Conservation (phyloP, 2,797 vertebrate genomes). For the Tenualosa thibaudeaui region DNA sequence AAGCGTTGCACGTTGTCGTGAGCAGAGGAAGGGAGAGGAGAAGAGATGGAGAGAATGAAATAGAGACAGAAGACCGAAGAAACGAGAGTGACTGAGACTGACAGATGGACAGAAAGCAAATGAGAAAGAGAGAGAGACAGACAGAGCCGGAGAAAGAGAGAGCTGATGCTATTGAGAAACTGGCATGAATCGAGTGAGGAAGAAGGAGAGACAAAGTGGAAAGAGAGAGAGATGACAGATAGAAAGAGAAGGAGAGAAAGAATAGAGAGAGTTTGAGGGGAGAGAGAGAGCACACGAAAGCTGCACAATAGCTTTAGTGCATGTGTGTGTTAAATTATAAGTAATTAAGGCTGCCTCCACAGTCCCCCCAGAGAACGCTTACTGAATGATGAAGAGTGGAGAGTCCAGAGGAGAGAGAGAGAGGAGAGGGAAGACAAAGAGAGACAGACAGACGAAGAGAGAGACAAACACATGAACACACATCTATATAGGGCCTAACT, state of each 20-base stretch:
- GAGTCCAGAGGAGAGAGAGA: constrained; percentile 31
- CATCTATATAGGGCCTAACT: neutral
- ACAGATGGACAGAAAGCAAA: neutral
- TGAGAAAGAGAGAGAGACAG: neutral
- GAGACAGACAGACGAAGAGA: constrained; percentile 6
- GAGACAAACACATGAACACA: neutral
- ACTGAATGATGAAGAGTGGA: constrained; percentile 62
- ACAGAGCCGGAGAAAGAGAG: neutral
- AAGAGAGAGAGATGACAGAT: constrained; percentile 24
- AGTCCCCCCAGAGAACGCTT: constrained; percentile 54
- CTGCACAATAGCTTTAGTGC: constrained; percentile 41
- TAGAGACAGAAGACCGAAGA: neutral
- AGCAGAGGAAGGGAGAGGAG: constrained; percentile 22
- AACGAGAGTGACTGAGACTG: neutral
- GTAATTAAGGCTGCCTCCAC: constrained; percentile 60
- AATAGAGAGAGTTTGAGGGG: constrained; percentile 1
- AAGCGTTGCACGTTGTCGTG: constrained; percentile 51
- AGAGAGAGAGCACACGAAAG: constrained; percentile 44
- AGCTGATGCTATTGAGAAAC: neutral
- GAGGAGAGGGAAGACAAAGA: constrained; percentile 35
- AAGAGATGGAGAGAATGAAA: constrained; percentile 22
- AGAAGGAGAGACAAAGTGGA: neutral
- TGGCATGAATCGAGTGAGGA: too few relatives aligned
- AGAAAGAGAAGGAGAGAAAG: neutral
- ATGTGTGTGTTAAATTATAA: constrained; percentile 67